Conservation (phyloP, 1,140 invertebrate genomes). For the Drosophila eugracilis region DNA sequence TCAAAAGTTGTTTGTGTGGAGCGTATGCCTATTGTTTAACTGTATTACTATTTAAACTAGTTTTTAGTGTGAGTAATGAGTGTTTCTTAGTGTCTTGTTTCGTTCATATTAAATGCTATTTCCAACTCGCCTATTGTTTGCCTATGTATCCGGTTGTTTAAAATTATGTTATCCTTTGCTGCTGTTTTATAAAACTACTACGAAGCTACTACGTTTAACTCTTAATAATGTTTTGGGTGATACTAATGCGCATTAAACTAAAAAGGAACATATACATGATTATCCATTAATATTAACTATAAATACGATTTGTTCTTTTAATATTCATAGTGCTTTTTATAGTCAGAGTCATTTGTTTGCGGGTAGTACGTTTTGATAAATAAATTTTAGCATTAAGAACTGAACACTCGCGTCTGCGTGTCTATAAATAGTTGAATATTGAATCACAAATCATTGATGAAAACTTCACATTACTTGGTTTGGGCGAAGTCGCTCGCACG, state of each 20-base stretch:
- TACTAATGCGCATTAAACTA: slow-evolving; percentile 80
- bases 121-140: slow-evolving; percentile 62
- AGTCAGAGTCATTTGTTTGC: slow-evolving; percentile 78
- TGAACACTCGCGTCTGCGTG: slow-evolving; percentile 52
- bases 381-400: slow-evolving; percentile 71
- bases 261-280: slow-evolving; percentile 84
- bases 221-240: slow-evolving; percentile 61
- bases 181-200: slow-evolving; percentile 60
- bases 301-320: slow-evolving; percentile 60
- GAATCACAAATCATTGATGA: slow-evolving; percentile 84
- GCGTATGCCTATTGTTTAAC: slow-evolving; percentile 29
- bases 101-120: slow-evolving; percentile 30
- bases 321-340: slow-evolving; percentile 75
- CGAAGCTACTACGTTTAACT: slow-evolving; percentile 74
- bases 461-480: slow-evolving; percentile 81
- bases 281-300: slow-evolving; percentile 76
- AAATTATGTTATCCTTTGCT: slow-evolving; percentile 60
- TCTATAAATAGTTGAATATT: slow-evolving; percentile 76
- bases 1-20: slow-evolving; percentile 45
- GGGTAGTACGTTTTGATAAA: slow-evolving; percentile 72
- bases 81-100: slow-evolving; percentile 22
- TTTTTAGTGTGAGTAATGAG: slow-evolving; percentile 38
- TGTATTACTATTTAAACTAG: slow-evolving; percentile 63
- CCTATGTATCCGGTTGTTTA: slow-evolving; percentile 44
- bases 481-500: slow-evolving; percentile 80